Percentiles rank a stretch among this genome's conserved stretches.
These are phyloP conservation scores for Salminus brasiliensis DNA, from an alignment of 2,113 vertebrate species.

Conservation along the genomic window DNA sequence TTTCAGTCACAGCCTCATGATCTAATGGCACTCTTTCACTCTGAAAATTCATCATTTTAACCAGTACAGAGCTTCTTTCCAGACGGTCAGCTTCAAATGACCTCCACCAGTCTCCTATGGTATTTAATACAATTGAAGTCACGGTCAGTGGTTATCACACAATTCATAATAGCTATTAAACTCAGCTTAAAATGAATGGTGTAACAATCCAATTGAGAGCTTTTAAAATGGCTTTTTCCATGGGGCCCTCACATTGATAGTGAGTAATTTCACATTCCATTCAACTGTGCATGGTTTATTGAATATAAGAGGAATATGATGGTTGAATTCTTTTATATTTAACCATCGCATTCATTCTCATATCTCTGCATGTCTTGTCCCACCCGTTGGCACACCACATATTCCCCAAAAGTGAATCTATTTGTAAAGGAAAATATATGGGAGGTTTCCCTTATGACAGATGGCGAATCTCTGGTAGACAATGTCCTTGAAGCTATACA, in stretches of 20 bases:
- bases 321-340: slow-evolving; percentile 64
- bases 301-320: slow-evolving; percentile 66
- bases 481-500: background rate
- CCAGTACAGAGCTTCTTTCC: background rate
- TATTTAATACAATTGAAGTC: slow-evolving; percentile 60
- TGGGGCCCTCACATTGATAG: slow-evolving; percentile 63
- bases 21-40: background rate
- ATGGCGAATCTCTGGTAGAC: background rate
- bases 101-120: slow-evolving; percentile 37
- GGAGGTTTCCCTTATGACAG: background rate
- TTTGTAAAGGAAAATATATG: background rate
- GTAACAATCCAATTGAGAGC: slow-evolving; percentile 70
- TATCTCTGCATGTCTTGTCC: slow-evolving; percentile 53
- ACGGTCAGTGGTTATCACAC: slow-evolving; percentile 57
- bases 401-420: background rate
- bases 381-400: background rate
- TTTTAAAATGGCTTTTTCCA: slow-evolving; percentile 67
- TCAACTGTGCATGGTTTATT: slow-evolving; percentile 68
- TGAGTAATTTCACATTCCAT: slow-evolving; percentile 75
- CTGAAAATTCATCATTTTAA: slow-evolving; percentile 10
- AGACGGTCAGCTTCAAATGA: background rate
- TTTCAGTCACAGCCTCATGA: background rate
- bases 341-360: slow-evolving; percentile 43
- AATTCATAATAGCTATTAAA: slow-evolving; percentile 74
- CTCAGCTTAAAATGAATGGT: slow-evolving; percentile 63